A percentile compares a stretch with the other conserved stretches of the same genome.
phyloP scores from a whole-genome alignment of 1,140 invertebrate species.

The Drosophila pseudoobscura region DNA sequence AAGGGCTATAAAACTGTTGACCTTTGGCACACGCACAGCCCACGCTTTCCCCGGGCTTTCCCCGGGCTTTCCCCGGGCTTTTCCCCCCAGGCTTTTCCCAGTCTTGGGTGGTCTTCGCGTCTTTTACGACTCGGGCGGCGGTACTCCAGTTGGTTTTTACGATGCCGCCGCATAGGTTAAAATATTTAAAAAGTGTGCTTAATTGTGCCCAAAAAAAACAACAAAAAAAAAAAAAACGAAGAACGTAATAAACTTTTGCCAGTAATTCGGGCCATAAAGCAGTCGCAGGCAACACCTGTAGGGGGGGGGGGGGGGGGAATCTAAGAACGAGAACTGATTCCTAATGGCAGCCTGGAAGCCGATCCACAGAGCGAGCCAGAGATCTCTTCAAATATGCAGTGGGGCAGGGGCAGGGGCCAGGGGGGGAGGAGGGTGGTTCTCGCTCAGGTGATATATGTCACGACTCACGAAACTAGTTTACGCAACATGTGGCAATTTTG shows the following conservation, averaged over 20 bases:
- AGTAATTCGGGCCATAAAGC: conserved; percentile 49
- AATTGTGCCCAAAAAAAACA: conserved; percentile 64
- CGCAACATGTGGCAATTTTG: conserved; percentile 81
- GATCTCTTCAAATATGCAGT: conserved; percentile 48
- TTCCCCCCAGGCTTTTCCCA: no score
- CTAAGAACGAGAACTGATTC: no score
- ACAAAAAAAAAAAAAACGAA: no score
- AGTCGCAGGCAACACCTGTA: no score
- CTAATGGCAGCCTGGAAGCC: neutral
- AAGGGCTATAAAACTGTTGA: conserved; percentile 74
- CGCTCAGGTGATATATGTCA: conserved; percentile 76
- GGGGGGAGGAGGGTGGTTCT: conserved; percentile 11
- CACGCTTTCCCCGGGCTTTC: no score
- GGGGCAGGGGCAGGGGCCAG: conserved; percentile 10
- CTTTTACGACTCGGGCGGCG: conserved; percentile 50
- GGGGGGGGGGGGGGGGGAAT: neutral
- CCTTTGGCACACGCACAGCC: conserved; percentile 52
- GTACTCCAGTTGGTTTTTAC: conserved; percentile 67
- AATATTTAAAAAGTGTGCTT: conserved; percentile 78
- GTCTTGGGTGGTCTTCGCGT: conserved; percentile 43
- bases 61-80: no score
- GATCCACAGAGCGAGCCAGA: conserved; percentile 18
- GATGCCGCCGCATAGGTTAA: conserved; percentile 62
- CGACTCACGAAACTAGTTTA: conserved; percentile 74
- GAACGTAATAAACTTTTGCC: conserved; percentile 39